Base-by-base conservation (phyloP, 2,113 vertebrate species). In the Onychostoma macrolepis region DNA sequence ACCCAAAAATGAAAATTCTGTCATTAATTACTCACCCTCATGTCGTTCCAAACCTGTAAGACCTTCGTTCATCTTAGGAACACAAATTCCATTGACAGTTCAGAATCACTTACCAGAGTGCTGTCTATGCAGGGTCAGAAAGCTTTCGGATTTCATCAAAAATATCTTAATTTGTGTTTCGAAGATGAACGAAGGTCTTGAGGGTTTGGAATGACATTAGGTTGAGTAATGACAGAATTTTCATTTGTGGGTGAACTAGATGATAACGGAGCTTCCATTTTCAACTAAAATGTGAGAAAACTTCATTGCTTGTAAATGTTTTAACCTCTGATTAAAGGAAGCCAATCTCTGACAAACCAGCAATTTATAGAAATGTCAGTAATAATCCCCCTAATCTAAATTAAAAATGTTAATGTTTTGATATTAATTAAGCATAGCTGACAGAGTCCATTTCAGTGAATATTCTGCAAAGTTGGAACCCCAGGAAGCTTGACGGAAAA, bases 401-500 rank as follows among this genome's bases (percentile, higher is more conserved):
- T 17, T 45, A n/a, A 48, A 43, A 75, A 75, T 76, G 24, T 26
- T 3, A 76, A 76, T 76, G 41, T 48, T 72, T 75, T 26, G n/a
- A 76, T 45, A 26, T 76, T 45, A n/a, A 76, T 45, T 76, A 76
- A 76, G 72, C 43, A 24, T 76, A 3, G 38, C 72, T 45, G 72
- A 76, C n/a, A 15, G 24, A 43, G 15, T 58, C 28, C 50, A 56
- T 36, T 79, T 79, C 21, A 58, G 50, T 15, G 2, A 58, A 58
- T 79, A 56, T 56, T 36, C 48, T 87, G 89, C 87, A 75, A 89
- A 88, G 65, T 65, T 71, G 76, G 84, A 84, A 88, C 89, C 87
- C 87, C 90, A 89, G 90, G 89, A 56, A 63, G 87, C 28, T 56
- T 75, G 88, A 89, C 21, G 43, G 87, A 85, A 87, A 80, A 86